Evolutionary conservation across 2,797 vertebrate genomes (phyloP).

Genomic region (Ataeniobius toweri): DNA sequence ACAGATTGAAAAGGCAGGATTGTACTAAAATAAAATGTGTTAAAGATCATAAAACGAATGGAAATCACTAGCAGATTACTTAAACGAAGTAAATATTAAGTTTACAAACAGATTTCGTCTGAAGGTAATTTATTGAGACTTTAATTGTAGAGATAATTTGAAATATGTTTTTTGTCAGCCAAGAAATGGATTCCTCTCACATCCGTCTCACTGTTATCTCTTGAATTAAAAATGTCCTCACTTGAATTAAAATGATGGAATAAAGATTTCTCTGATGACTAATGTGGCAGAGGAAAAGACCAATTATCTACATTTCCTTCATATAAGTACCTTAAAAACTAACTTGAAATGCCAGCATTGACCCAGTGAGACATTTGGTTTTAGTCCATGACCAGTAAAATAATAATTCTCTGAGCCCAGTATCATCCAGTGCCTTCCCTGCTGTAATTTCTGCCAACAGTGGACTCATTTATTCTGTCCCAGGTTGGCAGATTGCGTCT

Average conservation of each 20-base stretch:
- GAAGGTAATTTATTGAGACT: too few species aligned
- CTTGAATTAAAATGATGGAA: conserved; percentile 7
- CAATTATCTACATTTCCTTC: not conserved
- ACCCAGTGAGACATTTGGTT: not conserved
- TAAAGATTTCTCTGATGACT: conserved; percentile 16
- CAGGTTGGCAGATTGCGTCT: conserved; percentile 23
- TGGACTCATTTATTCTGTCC: conserved; percentile 13
- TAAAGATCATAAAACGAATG: too few species aligned
- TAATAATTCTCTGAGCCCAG: conserved; percentile 29
- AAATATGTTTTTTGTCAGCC: too few species aligned
- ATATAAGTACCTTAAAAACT: conserved; percentile 16
- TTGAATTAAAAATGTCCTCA: not conserved
- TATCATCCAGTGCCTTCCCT: conserved; percentile 7
- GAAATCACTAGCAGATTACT: too few species aligned
- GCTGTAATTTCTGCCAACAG: conserved; percentile 20
- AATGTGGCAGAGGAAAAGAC: not conserved
- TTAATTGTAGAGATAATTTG: too few species aligned
- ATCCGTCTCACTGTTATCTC: not conserved
- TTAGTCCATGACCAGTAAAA: conserved; percentile 17
- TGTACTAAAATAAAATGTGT: too few species aligned
- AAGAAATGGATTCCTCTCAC: too few species aligned
- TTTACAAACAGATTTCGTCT: too few species aligned
- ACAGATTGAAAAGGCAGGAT: too few species aligned
- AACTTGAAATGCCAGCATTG: conserved; percentile 26
- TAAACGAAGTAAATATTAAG: too few species aligned